Conservation (phyloP, 2,797 vertebrate genomes). For the Pangasius sanitwongsei region DNA sequence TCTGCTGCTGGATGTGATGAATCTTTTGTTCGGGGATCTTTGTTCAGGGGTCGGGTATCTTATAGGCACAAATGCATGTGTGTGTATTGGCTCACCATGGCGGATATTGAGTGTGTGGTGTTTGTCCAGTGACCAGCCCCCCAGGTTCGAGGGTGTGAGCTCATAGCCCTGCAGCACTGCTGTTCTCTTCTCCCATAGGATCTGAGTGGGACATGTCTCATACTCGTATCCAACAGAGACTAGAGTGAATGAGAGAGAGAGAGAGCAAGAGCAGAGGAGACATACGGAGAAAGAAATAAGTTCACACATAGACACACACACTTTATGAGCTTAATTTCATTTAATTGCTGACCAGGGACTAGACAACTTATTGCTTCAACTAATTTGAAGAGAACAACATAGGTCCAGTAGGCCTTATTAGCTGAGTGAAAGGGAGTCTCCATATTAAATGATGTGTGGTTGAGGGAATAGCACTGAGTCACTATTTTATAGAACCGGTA, state of each 20-base stretch:
- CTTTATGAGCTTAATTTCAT: slow-evolving; percentile 51
- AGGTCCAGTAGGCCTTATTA: slow-evolving; percentile 47
- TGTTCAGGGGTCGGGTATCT: background rate
- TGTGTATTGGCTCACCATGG: slow-evolving; percentile 74
- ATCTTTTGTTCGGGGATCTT: background rate
- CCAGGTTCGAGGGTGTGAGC: slow-evolving; percentile 85
- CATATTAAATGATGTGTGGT: slow-evolving; percentile 47
- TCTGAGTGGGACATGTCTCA: slow-evolving; percentile 84
- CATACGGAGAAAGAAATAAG: slow-evolving; percentile 41
- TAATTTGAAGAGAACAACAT: slow-evolving; percentile 48
- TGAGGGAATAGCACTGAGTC: slow-evolving; percentile 32
- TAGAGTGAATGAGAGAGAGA: slow-evolving; percentile 53
- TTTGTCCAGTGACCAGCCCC: slow-evolving; percentile 88
- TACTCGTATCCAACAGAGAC: slow-evolving; percentile 90
- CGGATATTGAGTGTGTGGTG: slow-evolving; percentile 85
- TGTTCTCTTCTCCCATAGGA: slow-evolving; percentile 89
- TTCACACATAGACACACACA: slow-evolving; percentile 41
- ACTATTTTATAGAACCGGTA: slow-evolving; percentile 15
- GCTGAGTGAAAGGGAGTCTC: slow-evolving; percentile 48
- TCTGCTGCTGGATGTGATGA: background rate
- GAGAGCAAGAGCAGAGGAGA: background rate
- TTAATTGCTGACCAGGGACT: slow-evolving; percentile 51
- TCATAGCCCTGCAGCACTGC: slow-evolving; percentile 86
- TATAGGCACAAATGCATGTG: background rate
- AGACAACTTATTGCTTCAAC: slow-evolving; percentile 51